These are phyloP conservation scores for Platycheirus rosarum DNA, from an alignment of 2,888 invertebrate species.

Conservation along the genomic window DNA sequence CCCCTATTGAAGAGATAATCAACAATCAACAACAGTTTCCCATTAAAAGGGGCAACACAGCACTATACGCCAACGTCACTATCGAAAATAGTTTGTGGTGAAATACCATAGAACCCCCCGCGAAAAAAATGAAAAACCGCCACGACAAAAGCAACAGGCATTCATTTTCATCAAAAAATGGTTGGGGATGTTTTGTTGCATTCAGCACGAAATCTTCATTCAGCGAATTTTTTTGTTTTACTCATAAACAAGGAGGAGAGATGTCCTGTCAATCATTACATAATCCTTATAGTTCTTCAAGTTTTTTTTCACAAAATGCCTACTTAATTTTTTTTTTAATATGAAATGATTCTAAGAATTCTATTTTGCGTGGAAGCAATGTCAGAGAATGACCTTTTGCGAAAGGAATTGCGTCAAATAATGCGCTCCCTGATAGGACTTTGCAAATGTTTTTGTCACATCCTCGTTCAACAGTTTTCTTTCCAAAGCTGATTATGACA, in stretches of 20 bases:
- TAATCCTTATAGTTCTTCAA: conserved; percentile 13
- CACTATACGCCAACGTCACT: conserved; percentile 1
- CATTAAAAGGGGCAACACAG: conserved; percentile 26
- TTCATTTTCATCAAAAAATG: conserved; percentile 28
- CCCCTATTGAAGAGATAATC: conserved; percentile 36
- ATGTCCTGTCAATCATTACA: conserved; percentile 27
- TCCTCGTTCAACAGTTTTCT: conserved; percentile 23
- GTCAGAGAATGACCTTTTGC: no score
- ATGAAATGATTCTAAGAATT: no score
- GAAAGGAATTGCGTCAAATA: no score
- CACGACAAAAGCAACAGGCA: conserved; percentile 64
- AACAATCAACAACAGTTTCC: conserved; percentile 66
- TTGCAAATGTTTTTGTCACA: neutral
- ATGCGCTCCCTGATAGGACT: no score
- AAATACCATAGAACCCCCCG: conserved; percentile 52
- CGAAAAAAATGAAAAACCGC: conserved; percentile 23
- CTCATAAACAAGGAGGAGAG: conserved; percentile 6
- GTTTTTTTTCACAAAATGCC: no score
- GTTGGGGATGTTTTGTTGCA: conserved; percentile 39
- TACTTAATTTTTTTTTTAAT: no score
- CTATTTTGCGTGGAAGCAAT: no score
- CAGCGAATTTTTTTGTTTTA: conserved; percentile 33
- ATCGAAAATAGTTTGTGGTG: conserved; percentile 56
- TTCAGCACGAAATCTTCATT: conserved; percentile 66
- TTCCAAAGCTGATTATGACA: neutral